Base-by-base conservation (phyloP, 1,140 invertebrate genomes). In the Oryctes rhinoceros region DNA sequence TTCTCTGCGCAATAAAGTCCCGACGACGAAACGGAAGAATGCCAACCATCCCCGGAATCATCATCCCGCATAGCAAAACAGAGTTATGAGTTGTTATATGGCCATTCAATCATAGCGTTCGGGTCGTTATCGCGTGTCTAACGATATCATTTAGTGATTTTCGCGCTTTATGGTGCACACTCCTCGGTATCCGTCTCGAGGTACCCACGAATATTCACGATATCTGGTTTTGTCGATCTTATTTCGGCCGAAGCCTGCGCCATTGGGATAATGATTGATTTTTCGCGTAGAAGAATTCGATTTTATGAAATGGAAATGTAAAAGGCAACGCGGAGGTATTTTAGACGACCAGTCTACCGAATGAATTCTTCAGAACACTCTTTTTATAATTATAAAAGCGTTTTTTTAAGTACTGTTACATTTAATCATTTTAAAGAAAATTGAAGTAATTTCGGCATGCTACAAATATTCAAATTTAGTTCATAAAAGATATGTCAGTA, bases 21-120 rank as follows among this genome's bases (percentile, higher is more conserved):
- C 53, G 53, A 9, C 44, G 76, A 76, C 81, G 10, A 39, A 75
- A 59, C 24, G 39, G 48, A 80, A 78, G 82, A 83, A 84, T 84
- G 78, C 79, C 78, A 83, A 82, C 80, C 80, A 82, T 82, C 59
- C 79, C 75, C 35, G 79, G 82, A 82, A 83, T 82, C 80, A 80
- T 81, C 79, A 83, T 83, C 81, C 39, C 76, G 80, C 82, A 83
- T 81, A 81, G 80, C 82, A 76, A 82, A 83, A 81, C 81, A 82
- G 82, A 84, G 83, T 84, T 84, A 84, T 84, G 83, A 82, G 79
- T 84, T 84, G 83, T 84, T 84, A 82, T 83, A 81, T 77, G 78
- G 82, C 80, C 83, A 79, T 83, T 83, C 80, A 81, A 84, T 84
- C 83, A 84, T 82, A 79, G 47, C 48, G 59, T 15, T 71, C 65